Percentiles rank a stretch among this genome's conserved stretches.
phyloP scores from a whole-genome alignment of 2,888 invertebrate genomes.

The Copidosoma aretas region DNA sequence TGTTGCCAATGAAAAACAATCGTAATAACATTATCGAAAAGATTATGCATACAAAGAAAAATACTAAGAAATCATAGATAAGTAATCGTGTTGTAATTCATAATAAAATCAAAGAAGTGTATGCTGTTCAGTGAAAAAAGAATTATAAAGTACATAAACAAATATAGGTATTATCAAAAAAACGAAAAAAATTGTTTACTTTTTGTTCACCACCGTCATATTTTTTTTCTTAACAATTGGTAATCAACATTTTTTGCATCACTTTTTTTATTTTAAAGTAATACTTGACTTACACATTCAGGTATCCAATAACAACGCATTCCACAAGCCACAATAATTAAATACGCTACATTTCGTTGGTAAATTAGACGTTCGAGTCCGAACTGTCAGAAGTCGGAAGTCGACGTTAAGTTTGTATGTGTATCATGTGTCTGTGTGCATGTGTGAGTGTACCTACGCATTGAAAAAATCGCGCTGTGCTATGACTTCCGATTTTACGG shows the following conservation, averaged over 20 bases:
- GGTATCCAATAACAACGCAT: conserved; percentile 31
- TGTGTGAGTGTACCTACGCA: background rate
- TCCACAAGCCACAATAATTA: conserved; percentile 38
- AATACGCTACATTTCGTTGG: conserved; percentile 33
- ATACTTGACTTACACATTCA: conserved; percentile 40
- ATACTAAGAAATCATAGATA: conserved; percentile 40
- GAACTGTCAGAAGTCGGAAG: no score
- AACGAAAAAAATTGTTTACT: conserved; percentile 27
- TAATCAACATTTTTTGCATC: conserved; percentile 26
- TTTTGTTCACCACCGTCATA: background rate
- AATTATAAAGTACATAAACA: conserved; percentile 41
- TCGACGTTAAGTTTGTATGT: conserved; percentile 10
- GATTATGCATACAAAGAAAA: conserved; percentile 20
- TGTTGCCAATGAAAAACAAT: conserved; percentile 40
- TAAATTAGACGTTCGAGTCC: conserved; percentile 23
- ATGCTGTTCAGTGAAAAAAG: conserved; percentile 43
- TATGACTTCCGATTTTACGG: conserved; percentile 21
- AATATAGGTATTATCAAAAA: conserved; percentile 45
- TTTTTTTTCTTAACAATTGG: conserved; percentile 12
- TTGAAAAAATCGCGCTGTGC: conserved; percentile 27
- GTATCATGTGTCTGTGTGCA: background rate
- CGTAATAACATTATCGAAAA: conserved; percentile 26
- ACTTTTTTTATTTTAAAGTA: conserved; percentile 35
- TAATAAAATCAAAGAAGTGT: conserved; percentile 45
- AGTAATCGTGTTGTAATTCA: conserved; percentile 46